phyloP scores from a whole-genome alignment of 2,888 invertebrate genomes.

The Selenia dentaria region DNA sequence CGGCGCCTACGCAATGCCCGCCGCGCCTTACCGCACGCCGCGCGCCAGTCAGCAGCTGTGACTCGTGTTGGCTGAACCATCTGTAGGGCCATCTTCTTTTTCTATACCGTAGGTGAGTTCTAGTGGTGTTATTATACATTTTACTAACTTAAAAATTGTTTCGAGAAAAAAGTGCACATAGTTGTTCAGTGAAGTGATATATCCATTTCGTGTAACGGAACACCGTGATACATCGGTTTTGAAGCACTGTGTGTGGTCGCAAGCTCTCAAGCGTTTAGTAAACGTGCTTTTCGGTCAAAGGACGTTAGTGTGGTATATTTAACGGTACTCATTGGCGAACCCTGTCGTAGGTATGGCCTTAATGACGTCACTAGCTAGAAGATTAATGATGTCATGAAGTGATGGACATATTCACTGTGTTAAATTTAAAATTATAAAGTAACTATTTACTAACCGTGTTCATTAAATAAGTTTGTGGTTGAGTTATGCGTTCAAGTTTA shows the following conservation, averaged over 20 bases:
- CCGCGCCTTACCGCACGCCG: slow-evolving; percentile 80
- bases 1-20: slow-evolving; percentile 73
- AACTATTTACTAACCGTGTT: too few relatives aligned
- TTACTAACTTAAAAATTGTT: slow-evolving; percentile 47
- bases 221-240: slow-evolving; percentile 47
- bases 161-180: slow-evolving; percentile 29
- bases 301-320: slow-evolving; percentile 7
- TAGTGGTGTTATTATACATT: slow-evolving; percentile 51
- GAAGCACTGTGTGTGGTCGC: slow-evolving; percentile 30
- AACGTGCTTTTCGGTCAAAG: neutral
- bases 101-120: slow-evolving; percentile 80
- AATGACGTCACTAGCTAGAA: slow-evolving; percentile 24
- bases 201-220: slow-evolving; percentile 50
- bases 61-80: slow-evolving; percentile 87
- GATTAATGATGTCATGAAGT: slow-evolving; percentile 9
- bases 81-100: slow-evolving; percentile 81
- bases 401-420: too few relatives aligned
- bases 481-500: too few relatives aligned
- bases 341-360: slow-evolving; percentile 5
- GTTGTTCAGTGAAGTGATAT: slow-evolving; percentile 71
- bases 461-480: too few relatives aligned
- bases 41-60: slow-evolving; percentile 82
- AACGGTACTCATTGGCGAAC: neutral
- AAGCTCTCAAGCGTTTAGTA: slow-evolving; percentile 30
- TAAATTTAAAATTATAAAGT: too few relatives aligned